A percentile compares a stretch with the other conserved stretches of the same genome.
These are phyloP conservation scores for Tetramorium parvispinum DNA, from an alignment of 1,140 invertebrate species.

Conservation along the genomic window DNA sequence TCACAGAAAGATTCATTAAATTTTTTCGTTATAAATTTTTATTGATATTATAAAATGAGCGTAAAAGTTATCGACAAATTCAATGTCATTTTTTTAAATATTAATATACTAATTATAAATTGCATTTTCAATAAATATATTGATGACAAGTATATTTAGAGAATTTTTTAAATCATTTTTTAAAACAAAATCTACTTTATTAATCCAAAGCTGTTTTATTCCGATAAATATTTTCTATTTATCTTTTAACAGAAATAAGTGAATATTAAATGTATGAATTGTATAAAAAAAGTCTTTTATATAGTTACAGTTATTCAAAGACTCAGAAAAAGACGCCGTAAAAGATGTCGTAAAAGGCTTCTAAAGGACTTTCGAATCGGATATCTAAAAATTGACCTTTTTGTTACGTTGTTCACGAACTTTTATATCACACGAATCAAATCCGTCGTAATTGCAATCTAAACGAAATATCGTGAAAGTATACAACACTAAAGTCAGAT, in stretches of 20 bases:
- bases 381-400: neutral
- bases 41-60: neutral
- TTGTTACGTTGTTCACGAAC: neutral
- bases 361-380: neutral
- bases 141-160: too few species aligned
- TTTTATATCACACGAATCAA: neutral
- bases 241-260: neutral
- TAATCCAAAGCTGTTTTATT: neutral
- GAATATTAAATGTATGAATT: neutral
- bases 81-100: too few species aligned
- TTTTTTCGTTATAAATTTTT: slow-evolving; percentile 3
- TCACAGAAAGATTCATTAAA: neutral
- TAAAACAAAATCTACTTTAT: neutral
- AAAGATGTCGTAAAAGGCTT: neutral
- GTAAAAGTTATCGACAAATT: neutral
- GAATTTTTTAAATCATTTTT: too few species aligned
- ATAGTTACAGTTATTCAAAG: neutral
- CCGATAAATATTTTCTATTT: neutral
- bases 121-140: neutral
- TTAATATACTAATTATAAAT: neutral
- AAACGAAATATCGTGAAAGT: neutral
- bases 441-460: neutral
- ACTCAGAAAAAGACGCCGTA: neutral
- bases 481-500: neutral
- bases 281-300: neutral